phyloP scores from a whole-genome alignment of 2,888 invertebrate species.

The Aromia moschata region DNA sequence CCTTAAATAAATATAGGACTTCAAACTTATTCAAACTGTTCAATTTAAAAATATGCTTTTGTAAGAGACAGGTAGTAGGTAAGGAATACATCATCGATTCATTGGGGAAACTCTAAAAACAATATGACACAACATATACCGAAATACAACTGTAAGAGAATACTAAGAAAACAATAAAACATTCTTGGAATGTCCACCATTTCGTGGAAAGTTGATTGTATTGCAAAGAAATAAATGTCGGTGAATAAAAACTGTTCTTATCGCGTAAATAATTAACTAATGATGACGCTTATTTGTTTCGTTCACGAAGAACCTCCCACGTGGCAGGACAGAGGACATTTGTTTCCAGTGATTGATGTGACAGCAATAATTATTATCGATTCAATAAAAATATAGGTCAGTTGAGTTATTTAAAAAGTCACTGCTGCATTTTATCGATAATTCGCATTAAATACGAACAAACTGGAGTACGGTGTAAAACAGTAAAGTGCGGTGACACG shows the following conservation, averaged over 20 bases:
- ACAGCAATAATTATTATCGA: conserved; percentile 19
- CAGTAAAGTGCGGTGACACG: conserved; percentile 24
- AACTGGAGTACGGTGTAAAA: neutral
- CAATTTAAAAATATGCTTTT: too few relatives aligned
- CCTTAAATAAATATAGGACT: too few relatives aligned
- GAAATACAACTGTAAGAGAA: too few relatives aligned
- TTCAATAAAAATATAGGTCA: conserved; percentile 21
- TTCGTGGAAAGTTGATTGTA: neutral
- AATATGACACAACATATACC: too few relatives aligned
- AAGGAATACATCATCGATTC: too few relatives aligned
- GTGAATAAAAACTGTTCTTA: neutral
- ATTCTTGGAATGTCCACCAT: neutral
- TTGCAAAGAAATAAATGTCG: neutral
- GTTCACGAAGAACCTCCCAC: neutral
- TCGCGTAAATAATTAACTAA: neutral
- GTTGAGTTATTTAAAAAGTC: conserved; percentile 6
- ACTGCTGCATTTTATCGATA: conserved; percentile 9
- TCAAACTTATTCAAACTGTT: too few relatives aligned
- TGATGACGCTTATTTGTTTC: neutral
- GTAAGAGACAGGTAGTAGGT: too few relatives aligned
- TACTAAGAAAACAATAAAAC: neutral
- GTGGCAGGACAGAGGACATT: neutral
- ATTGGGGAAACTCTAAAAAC: too few relatives aligned
- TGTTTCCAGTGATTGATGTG: conserved; percentile 1
- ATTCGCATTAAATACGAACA: conserved; percentile 9